A percentile compares a stretch with the other conserved stretches of the same genome.
Evolutionary conservation across 2,888 invertebrate species (phyloP).

Genomic region (Slavum lentiscoides): DNA sequence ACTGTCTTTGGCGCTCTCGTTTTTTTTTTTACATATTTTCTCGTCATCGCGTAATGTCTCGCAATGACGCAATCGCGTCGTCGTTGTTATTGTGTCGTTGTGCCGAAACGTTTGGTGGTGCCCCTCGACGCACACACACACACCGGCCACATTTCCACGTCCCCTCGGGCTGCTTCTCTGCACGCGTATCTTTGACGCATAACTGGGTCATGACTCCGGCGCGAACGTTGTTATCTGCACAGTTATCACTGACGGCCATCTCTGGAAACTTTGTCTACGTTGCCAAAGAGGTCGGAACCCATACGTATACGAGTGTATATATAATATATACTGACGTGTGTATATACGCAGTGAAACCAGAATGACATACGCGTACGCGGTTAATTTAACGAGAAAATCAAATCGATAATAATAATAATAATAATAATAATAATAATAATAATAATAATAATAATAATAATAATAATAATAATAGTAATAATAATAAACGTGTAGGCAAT

Average conservation of each 20-base stretch:
- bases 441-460: too few relatives aligned
- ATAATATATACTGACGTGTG: too few relatives aligned
- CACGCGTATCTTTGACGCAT: background rate
- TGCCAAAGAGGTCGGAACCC: constrained; percentile 9
- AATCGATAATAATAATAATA: background rate
- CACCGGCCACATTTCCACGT: background rate
- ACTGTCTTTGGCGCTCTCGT: constrained; percentile 21
- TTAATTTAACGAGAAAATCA: background rate
- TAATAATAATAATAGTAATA: too few relatives aligned
- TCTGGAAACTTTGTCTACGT: constrained; percentile 3
- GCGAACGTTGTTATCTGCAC: too few relatives aligned
- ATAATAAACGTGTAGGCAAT: too few relatives aligned
- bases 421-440: too few relatives aligned
- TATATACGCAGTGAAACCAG: too few relatives aligned
- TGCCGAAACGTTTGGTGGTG: constrained; percentile 9
- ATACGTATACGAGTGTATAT: background rate
- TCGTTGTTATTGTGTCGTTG: background rate
- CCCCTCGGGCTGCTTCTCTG: constrained; percentile 18
- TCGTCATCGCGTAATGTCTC: constrained; percentile 1
- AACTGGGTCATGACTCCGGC: constrained; percentile 37
- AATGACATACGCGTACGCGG: too few relatives aligned
- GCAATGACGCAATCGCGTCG: background rate
- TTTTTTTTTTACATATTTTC: background rate
- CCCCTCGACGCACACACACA: background rate
- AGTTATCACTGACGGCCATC: constrained; percentile 41